Evolutionary conservation across 2,113 vertebrate genomes (phyloP).

Genomic region (Hypanus sabinus): DNA sequence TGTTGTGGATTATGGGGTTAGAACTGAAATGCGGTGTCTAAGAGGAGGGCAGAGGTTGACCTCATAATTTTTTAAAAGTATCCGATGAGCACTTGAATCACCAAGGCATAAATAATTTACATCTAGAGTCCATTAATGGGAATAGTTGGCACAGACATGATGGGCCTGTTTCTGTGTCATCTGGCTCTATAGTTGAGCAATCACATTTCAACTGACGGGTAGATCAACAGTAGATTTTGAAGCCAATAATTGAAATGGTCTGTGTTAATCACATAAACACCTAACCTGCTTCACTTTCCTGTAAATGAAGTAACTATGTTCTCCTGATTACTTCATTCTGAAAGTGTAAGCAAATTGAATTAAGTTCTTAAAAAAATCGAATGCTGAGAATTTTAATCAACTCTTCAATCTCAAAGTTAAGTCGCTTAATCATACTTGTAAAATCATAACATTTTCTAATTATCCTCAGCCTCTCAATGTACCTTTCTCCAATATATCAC

Average conservation of each 20-base stretch:
- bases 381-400: not conserved
- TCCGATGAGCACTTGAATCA: too few relatives aligned
- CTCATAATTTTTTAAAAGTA: too few relatives aligned
- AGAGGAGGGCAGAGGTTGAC: too few relatives aligned
- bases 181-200: not conserved
- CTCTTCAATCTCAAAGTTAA: not conserved
- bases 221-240: not conserved
- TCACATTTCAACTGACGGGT: not conserved
- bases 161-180: too few relatives aligned
- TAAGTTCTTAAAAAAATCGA: not conserved
- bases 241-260: not conserved
- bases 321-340: not conserved
- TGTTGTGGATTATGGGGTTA: not conserved
- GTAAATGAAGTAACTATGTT: not conserved
- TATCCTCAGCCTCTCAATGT: not conserved
- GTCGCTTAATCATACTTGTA: not conserved
- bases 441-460: not conserved
- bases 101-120: too few relatives aligned
- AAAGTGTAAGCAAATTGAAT: not conserved
- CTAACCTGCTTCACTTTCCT: not conserved
- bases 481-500: not conserved
- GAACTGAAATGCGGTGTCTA: too few relatives aligned
- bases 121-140: too few relatives aligned
- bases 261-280: not conserved
- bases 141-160: too few relatives aligned